phyloP scores from a whole-genome alignment of 2,888 invertebrate genomes.

The Pheosia gnoma region DNA sequence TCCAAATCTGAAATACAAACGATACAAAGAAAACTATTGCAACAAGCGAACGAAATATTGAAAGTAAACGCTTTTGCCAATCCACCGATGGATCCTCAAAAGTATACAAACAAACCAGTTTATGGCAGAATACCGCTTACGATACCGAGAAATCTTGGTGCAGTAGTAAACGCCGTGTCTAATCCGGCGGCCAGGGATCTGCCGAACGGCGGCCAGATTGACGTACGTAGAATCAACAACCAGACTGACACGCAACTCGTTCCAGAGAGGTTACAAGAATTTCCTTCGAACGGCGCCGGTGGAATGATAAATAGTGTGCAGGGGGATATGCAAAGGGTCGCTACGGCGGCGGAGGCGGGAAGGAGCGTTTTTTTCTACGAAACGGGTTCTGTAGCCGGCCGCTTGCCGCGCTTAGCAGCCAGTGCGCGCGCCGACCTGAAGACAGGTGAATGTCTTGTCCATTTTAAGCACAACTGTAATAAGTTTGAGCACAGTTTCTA shows the following conservation, averaged over 20 bases:
- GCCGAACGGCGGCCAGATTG: slow-evolving; percentile 37
- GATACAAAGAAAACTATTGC: slow-evolving; percentile 72
- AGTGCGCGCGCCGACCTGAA: slow-evolving; percentile 79
- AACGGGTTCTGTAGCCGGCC: slow-evolving; percentile 81
- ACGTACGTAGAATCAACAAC: slow-evolving; percentile 55
- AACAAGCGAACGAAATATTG: slow-evolving; percentile 78
- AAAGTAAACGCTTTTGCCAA: slow-evolving; percentile 77
- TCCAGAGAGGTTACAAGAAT: slow-evolving; percentile 75
- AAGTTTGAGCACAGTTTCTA: slow-evolving; percentile 36
- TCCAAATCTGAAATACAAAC: slow-evolving; percentile 76
- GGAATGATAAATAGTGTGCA: slow-evolving; percentile 73
- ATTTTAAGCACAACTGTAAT: slow-evolving; percentile 38
- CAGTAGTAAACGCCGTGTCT: slow-evolving; percentile 40
- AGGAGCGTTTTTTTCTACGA: slow-evolving; percentile 85
- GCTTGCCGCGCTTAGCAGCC: slow-evolving; percentile 86
- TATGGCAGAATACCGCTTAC: slow-evolving; percentile 66
- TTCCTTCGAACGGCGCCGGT: slow-evolving; percentile 54
- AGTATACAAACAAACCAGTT: slow-evolving; percentile 61
- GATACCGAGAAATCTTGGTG: slow-evolving; percentile 55
- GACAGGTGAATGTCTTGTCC: slow-evolving; percentile 80
- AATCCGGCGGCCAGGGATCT: slow-evolving; percentile 51
- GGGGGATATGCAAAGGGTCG: slow-evolving; percentile 78
- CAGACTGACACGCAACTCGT: slow-evolving; percentile 71
- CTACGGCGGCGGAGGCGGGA: slow-evolving; percentile 71
- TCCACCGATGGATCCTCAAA: slow-evolving; percentile 68